These are phyloP conservation scores for Mythimna pallens DNA, from an alignment of 2,888 invertebrate species.

Conservation along the genomic window DNA sequence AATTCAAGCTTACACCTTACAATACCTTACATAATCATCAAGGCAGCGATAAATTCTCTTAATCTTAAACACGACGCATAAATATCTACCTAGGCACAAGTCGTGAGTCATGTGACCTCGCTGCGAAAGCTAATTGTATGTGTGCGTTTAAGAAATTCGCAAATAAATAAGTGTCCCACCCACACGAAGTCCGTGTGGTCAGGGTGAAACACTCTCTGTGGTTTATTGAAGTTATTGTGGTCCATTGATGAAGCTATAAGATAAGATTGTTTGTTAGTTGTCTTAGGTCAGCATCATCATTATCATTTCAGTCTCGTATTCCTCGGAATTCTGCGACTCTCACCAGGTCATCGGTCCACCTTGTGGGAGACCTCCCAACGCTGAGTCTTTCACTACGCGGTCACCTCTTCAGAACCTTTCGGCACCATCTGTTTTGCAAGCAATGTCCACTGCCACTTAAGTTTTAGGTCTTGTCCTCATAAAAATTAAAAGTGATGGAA, in stretches of 20 bases:
- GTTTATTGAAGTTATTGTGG: conserved; percentile 33
- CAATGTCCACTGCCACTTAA: too few relatives aligned
- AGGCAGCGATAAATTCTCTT: conserved; percentile 50
- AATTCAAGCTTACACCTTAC: conserved; percentile 32
- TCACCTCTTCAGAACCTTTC: too few relatives aligned
- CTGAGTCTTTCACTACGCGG: too few relatives aligned
- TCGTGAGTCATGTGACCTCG: conserved; percentile 63
- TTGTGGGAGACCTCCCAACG: too few relatives aligned
- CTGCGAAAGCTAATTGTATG: conserved; percentile 65
- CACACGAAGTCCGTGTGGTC: conserved; percentile 66
- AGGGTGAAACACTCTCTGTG: conserved; percentile 46
- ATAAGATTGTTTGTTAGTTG: not conserved
- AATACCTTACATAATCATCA: conserved; percentile 41
- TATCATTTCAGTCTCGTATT: too few relatives aligned
- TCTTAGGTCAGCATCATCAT: not conserved
- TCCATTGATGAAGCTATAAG: conserved; percentile 41
- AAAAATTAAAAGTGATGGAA: not conserved
- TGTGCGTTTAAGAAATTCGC: conserved; percentile 66
- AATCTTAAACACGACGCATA: conserved; percentile 60
- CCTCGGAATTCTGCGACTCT: too few relatives aligned
- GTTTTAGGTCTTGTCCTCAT: not conserved
- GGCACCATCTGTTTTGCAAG: too few relatives aligned
- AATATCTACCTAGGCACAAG: conserved; percentile 32
- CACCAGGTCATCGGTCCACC: too few relatives aligned
- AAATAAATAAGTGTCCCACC: conserved; percentile 67